Percentiles rank a stretch among this genome's conserved stretches.
These are phyloP conservation scores for Cephus cinctus DNA, from an alignment of 1,140 invertebrate genomes.

Conservation along the genomic window DNA sequence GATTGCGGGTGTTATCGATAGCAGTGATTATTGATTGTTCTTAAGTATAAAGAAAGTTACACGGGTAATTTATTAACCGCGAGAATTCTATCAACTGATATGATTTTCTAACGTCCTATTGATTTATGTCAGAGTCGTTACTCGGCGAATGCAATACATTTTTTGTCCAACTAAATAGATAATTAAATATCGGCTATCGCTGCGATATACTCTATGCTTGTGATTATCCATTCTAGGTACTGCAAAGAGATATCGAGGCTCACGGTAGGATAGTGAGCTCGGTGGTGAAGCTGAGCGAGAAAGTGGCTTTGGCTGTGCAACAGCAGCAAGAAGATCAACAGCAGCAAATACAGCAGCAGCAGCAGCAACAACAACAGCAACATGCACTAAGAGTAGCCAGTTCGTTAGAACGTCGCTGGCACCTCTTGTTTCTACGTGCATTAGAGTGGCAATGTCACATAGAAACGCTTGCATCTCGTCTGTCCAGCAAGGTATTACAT, in stretches of 20 bases:
- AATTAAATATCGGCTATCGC: too few relatives aligned
- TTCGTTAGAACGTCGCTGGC: conserved; percentile 81
- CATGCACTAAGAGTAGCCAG: conserved; percentile 49
- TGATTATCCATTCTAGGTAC: conserved; percentile 73
- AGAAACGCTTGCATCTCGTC: conserved; percentile 60
- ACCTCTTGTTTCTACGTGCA: conserved; percentile 80
- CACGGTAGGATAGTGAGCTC: conserved; percentile 80
- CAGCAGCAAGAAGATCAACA: conserved; percentile 28
- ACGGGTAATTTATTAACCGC: too few relatives aligned
- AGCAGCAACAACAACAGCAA: conserved; percentile 27
- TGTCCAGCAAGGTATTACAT: conserved; percentile 52
- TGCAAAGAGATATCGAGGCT: conserved; percentile 81
- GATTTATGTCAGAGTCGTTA: too few relatives aligned
- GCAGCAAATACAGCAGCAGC: conserved; percentile 18
- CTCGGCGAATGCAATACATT: too few relatives aligned
- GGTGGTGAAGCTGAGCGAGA: conserved; percentile 63
- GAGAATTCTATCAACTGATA: too few relatives aligned
- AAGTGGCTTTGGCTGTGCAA: conserved; percentile 45
- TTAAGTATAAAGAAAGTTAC: too few relatives aligned
- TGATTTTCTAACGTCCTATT: too few relatives aligned
- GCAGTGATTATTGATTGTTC: too few relatives aligned
- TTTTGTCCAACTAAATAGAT: too few relatives aligned
- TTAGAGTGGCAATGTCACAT: conserved; percentile 87
- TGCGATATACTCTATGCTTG: too few relatives aligned
- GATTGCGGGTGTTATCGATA: too few relatives aligned